Conservation (phyloP, 2,113 vertebrate genomes). For the Hiodon alosoides region DNA sequence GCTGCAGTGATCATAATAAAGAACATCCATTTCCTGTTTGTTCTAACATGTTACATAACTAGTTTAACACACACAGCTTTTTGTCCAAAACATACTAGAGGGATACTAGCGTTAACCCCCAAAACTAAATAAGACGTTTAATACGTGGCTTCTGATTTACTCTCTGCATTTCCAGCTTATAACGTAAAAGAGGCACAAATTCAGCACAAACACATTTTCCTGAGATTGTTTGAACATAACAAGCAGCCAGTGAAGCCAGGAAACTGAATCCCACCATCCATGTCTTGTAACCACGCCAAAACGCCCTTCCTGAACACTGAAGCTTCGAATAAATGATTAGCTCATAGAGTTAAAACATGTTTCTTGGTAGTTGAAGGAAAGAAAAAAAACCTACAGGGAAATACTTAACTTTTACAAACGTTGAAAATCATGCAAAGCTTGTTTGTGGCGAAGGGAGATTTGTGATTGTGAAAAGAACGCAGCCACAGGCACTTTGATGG, state of each 20-base stretch:
- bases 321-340: neutral
- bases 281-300: constrained; percentile 18
- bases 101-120: neutral
- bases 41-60: neutral
- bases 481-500: neutral
- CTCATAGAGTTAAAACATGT: neutral
- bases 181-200: neutral
- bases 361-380: neutral
- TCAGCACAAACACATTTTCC: neutral
- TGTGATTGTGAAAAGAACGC: neutral
- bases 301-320: constrained; percentile 15
- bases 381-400: neutral
- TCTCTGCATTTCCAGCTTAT: neutral
- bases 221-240: neutral
- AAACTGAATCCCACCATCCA: neutral
- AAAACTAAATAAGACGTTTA: neutral
- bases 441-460: neutral
- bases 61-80: neutral
- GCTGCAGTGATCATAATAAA: neutral
- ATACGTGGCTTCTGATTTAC: neutral
- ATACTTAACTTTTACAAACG: no score
- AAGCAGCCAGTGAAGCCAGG: neutral
- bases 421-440: no score
- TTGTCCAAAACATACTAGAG: neutral
- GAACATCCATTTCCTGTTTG: neutral